A percentile compares a stretch with the other conserved stretches of the same genome.
These are phyloP conservation scores for Echinops telfairi DNA, from an alignment of 2,113 vertebrate species.

Conservation along the genomic window DNA sequence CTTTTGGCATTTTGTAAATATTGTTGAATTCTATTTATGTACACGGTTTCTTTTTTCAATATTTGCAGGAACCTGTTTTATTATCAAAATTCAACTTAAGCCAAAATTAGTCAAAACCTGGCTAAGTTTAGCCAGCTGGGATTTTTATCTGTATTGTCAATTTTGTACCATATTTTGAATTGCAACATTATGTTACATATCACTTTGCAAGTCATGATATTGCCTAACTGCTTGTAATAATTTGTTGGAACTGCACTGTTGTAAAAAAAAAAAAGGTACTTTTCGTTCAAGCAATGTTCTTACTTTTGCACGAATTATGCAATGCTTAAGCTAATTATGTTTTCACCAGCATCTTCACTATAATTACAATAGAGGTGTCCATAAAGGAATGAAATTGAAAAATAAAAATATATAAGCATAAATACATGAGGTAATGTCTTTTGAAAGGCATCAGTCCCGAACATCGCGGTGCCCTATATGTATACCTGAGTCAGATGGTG, in stretches of 20 bases:
- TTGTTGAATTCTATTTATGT: slow-evolving; percentile 86
- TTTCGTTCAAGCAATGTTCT: slow-evolving; percentile 89
- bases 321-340: slow-evolving; percentile 85
- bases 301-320: slow-evolving; percentile 89
- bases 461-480: slow-evolving; percentile 67
- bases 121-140: slow-evolving; percentile 83
- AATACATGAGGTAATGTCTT: slow-evolving; percentile 76
- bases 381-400: slow-evolving; percentile 84
- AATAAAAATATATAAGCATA: slow-evolving; percentile 84
- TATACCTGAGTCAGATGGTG: slow-evolving; percentile 49
- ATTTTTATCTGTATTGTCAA: slow-evolving; percentile 84
- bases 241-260: slow-evolving; percentile 82
- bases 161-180: slow-evolving; percentile 86
- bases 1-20: slow-evolving; percentile 87
- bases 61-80: slow-evolving; percentile 86
- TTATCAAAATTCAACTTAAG: slow-evolving; percentile 85
- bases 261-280: slow-evolving; percentile 61
- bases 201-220: slow-evolving; percentile 85
- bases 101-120: slow-evolving; percentile 83
- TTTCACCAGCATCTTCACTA: slow-evolving; percentile 89
- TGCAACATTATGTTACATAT: slow-evolving; percentile 84
- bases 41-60: slow-evolving; percentile 83
- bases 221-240: slow-evolving; percentile 84
- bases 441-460: slow-evolving; percentile 69
- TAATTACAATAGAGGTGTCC: slow-evolving; percentile 87